A percentile compares a stretch with the other conserved stretches of the same genome.
These are phyloP conservation scores for Drosophila algonquin DNA, from an alignment of 2,888 invertebrate genomes.

Conservation along the genomic window DNA sequence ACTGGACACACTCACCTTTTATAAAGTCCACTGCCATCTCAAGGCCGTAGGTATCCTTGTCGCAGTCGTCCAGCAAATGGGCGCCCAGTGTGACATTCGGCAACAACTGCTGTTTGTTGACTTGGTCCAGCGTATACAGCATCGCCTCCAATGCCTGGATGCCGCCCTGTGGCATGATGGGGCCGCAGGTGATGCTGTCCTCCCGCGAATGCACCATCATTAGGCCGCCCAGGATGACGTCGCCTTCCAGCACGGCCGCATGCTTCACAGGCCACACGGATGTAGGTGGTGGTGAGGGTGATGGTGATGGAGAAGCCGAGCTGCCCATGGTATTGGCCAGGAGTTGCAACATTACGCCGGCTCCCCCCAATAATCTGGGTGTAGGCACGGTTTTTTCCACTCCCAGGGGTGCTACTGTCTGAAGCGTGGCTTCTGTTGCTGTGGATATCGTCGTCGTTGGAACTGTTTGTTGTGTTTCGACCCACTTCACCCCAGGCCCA, in stretches of 20 bases:
- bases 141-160: conserved; percentile 95
- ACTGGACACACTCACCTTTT: conserved; percentile 89
- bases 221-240: conserved; percentile 93
- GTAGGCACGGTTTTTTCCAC: conserved; percentile 26
- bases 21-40: conserved; percentile 98
- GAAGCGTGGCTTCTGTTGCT: conserved; percentile 9
- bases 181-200: conserved; percentile 94
- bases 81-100: conserved; percentile 93
- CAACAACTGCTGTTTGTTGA: conserved; percentile 88
- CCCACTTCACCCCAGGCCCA: conserved; percentile 27
- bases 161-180: conserved; percentile 96
- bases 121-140: conserved; percentile 94
- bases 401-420: neutral
- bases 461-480: conserved; percentile 22
- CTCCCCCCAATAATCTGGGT: conserved; percentile 20
- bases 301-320: neutral
- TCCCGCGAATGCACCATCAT: conserved; percentile 98
- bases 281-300: conserved; percentile 11
- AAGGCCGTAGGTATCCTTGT: conserved; percentile 97
- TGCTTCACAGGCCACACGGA: conserved; percentile 91
- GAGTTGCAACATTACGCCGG: conserved; percentile 21
- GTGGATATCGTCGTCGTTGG: conserved; percentile 29
- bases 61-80: conserved; percentile 96
- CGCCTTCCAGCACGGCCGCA: conserved; percentile 94
- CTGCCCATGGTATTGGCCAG: conserved; percentile 38